Evolutionary conservation across 2,888 invertebrate genomes (phyloP), one percentile per base, ranked within the genome.

Genomic region (Nasonovia ribisnigri): DNA sequence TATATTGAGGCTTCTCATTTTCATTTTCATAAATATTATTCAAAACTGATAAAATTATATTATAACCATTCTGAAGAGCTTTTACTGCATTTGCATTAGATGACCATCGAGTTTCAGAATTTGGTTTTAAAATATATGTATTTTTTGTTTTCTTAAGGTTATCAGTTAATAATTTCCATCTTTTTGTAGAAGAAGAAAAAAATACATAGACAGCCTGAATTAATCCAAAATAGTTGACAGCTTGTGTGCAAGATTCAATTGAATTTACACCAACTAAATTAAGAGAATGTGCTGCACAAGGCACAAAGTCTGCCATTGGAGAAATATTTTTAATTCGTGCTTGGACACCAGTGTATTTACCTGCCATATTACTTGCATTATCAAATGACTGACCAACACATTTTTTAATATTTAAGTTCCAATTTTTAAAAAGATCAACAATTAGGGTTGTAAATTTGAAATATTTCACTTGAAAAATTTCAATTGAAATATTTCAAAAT

Each of bases 261-360:
- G 84, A 84, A 57, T 57, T 57, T 6, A 57, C 54, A 57, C 54
- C 54, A 57, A 57, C 54, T 57, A 57, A 57, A 57, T 57, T 57
- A 57, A 57, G 54, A 0, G 54, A 57, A 24, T 57, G 24, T n/a
- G n/a, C n/a, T n/a, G n/a, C n/a, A n/a, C n/a, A n/a, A n/a, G n/a
- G n/a, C n/a, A n/a, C n/a, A n/a, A 51, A 88, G 46, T 48, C 51
- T 51, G 87, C 87, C 46, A 51, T 51, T 51, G 87, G 87, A 36
- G 87, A 46, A 51, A 88, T 88, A 46, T 88, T 88, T 88, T 88
- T 88, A 51, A 88, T 88, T 88, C 87, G 16, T 51, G 51, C 87
- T 57, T 92, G 92, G 46, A 92, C 54, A 43, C 92, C 92, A 46
- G 51, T 84, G 36, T 92, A 86, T 54, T 92, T 84, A 51, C 92